A percentile compares a stretch with the other conserved stretches of the same genome.
Evolutionary conservation across 2,888 invertebrate species (phyloP).

Genomic region (Aphelenchoides bicaudatus): DNA sequence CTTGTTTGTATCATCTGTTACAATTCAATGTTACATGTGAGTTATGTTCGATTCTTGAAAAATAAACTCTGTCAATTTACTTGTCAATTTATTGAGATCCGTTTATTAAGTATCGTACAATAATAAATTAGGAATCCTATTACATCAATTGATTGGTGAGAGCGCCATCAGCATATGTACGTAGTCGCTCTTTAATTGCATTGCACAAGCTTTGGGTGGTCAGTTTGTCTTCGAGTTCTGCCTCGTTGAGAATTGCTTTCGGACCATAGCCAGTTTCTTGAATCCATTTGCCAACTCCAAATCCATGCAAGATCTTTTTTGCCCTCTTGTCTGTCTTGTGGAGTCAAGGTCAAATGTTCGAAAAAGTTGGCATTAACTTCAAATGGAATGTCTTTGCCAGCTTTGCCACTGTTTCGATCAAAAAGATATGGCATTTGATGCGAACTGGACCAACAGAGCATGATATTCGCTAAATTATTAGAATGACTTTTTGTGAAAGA

Average conservation of each 20-base stretch:
- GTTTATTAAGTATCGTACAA: too few species aligned
- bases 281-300: slow-evolving; percentile 16
- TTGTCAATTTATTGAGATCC: background rate
- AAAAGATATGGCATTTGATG: background rate
- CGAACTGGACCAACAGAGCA: slow-evolving; percentile 4
- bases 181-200: background rate
- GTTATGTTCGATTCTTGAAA: slow-evolving; percentile 1
- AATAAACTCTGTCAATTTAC: slow-evolving; percentile 3
- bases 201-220: background rate
- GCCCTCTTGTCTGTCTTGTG: background rate
- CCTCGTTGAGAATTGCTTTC: slow-evolving; percentile 7
- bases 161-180: background rate
- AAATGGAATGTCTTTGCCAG: background rate
- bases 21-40: slow-evolving; percentile 1
- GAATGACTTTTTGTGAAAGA: too few species aligned
- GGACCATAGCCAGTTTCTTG: slow-evolving; percentile 3
- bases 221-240: background rate
- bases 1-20: background rate
- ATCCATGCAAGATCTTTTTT: slow-evolving; percentile 1
- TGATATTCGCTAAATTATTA: background rate
- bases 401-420: background rate
- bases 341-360: background rate
- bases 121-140: background rate
- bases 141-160: background rate
- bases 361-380: background rate